Evolutionary conservation across 1,140 invertebrate species (phyloP).

Genomic region (Polyergus mexicanus): DNA sequence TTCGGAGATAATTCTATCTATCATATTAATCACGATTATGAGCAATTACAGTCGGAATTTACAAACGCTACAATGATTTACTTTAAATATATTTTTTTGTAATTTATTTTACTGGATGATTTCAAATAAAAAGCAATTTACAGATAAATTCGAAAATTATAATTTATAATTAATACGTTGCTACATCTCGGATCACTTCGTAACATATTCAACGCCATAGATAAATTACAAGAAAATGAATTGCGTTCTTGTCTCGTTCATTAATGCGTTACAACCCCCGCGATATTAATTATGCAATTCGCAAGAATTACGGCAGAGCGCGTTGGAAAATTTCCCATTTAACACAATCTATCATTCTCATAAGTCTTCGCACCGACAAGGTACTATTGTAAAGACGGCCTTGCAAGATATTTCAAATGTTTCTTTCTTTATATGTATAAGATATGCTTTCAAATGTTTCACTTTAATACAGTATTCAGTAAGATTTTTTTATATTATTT

Average conservation of each 20-base stretch:
- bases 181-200: neutral
- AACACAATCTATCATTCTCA: neutral
- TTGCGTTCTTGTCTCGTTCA: conserved; percentile 59
- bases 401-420: too few species aligned
- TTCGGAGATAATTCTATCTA: neutral
- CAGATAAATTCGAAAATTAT: neutral
- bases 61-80: neutral
- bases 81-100: neutral
- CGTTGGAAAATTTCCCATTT: conserved; percentile 25
- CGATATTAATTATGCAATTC: conserved; percentile 71
- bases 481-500: too few species aligned
- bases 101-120: neutral
- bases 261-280: conserved; percentile 47
- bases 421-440: too few species aligned
- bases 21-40: neutral
- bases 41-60: neutral
- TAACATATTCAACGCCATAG: neutral
- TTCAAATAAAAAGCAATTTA: neutral
- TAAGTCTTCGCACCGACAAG: too few species aligned
- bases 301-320: conserved; percentile 36
- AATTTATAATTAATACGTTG: conserved; percentile 13
- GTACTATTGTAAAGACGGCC: too few species aligned
- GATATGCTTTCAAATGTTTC: too few species aligned
- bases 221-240: conserved; percentile 66
- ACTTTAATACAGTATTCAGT: too few species aligned